Percentiles rank a stretch among this genome's conserved stretches.
Conservation (phyloP, 2,797 vertebrate species). For the Sylvia borin region DNA sequence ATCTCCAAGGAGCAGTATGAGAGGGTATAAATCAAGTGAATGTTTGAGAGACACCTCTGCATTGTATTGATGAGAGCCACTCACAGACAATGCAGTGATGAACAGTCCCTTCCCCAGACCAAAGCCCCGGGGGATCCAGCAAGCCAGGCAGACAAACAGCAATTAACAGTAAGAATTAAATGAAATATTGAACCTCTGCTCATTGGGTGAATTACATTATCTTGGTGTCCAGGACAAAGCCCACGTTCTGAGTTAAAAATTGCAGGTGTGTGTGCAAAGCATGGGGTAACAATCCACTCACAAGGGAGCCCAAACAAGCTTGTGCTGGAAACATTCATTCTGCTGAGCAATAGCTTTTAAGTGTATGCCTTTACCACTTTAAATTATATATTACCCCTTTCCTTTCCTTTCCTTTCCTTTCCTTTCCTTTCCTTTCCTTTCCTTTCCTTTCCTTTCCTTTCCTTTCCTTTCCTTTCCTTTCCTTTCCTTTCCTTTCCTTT, state of each 20-base stretch:
- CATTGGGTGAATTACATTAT: neutral
- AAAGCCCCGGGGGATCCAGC: neutral
- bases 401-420: too few species aligned
- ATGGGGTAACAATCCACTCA: neutral
- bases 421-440: too few species aligned
- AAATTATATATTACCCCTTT: neutral
- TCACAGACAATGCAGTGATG: neutral
- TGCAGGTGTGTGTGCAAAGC: neutral
- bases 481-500: too few species aligned
- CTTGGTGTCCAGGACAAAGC: neutral
- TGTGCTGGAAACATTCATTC: neutral
- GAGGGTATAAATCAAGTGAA: neutral
- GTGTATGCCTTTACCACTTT: neutral
- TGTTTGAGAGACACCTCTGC: neutral
- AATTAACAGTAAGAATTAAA: slow-evolving; percentile 35
- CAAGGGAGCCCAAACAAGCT: neutral
- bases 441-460: too few species aligned
- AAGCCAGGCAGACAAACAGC: neutral
- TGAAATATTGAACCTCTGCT: slow-evolving; percentile 33
- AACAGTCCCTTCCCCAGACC: neutral
- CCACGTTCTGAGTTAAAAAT: neutral
- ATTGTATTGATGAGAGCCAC: neutral
- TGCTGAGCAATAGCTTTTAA: neutral
- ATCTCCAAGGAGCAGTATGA: neutral
- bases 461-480: neutral